Base-by-base conservation (phyloP, 2,888 invertebrate genomes). In the Sinhomidia bicolor region DNA sequence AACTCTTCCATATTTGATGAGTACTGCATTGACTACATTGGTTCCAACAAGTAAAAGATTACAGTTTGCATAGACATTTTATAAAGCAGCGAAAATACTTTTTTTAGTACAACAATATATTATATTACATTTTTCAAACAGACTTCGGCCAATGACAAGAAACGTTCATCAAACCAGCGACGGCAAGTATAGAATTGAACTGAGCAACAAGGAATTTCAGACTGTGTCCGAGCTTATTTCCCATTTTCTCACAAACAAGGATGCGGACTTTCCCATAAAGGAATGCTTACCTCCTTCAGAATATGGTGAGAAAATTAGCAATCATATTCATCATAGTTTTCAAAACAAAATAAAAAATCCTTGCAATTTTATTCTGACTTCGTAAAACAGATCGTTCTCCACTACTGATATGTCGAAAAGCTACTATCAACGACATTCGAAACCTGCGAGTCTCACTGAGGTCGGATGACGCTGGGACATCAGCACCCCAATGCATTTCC, bases 261-360 rank as follows among this genome's bases (percentile, higher is more conserved):
- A 95, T 92, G 94, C 95, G 0, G 95, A 95, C 76, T 95, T 95
- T 71, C 93, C 94, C 76, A 95, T 96, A 93, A 95, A 95, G 74
- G 96, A 97, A 93, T 97, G 97, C 92, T 95, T 98, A 93, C 97
- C 97, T 26, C 96, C 97, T 10, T 97, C 97, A 0, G 97, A 97
- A 94, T 97, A 97, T 94, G 98, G 97, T 97, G 94, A 93, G 88
- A 54, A 78, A 81, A 57, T 74, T 60, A 14, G 26, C 62, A 32
- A 6, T 65, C 32, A 20, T 23, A 60, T 7, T 17, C 20, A 23
- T 4, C 3, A 60, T 3, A 23, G n/a, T n/a, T n/a, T n/a, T n/a
- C n/a, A n/a, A n/a, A n/a, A n/a, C n/a, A n/a, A n/a, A n/a, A n/a
- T n/a, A n/a, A n/a, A n/a, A n/a, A n/a, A n/a, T n/a, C n/a, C n/a